These are phyloP conservation scores for Protomyctophum bolini DNA, from an alignment of 2,113 vertebrate species.

Conservation along the genomic window DNA sequence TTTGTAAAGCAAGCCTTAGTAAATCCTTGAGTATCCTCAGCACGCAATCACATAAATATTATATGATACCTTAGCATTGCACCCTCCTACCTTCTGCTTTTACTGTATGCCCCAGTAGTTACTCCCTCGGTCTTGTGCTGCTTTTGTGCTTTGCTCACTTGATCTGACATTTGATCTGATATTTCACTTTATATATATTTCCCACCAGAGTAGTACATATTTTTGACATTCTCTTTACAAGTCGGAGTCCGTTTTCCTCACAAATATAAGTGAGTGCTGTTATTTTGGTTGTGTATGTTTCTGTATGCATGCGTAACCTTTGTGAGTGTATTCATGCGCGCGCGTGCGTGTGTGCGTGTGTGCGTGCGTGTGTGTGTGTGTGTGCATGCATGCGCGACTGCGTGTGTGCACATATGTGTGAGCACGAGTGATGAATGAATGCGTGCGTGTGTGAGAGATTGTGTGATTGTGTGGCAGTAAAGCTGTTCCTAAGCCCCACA, in stretches of 20 bases:
- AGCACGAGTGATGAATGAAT: background rate
- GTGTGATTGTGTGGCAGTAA: slow-evolving; percentile 14
- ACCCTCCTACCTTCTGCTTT: slow-evolving; percentile 1
- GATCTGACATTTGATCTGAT: background rate
- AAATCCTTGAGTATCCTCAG: slow-evolving; percentile 22
- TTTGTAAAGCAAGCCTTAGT: slow-evolving; percentile 10
- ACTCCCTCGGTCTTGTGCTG: background rate
- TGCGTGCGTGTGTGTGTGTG: slow-evolving; percentile 1
- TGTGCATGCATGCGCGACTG: slow-evolving; percentile 24
- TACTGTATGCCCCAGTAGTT: background rate
- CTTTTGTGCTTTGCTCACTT: background rate
- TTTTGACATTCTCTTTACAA: background rate
- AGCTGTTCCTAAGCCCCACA: slow-evolving; percentile 25
- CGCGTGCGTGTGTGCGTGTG: background rate
- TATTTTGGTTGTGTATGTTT: too few relatives aligned
- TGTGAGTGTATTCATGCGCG: slow-evolving; percentile 2
- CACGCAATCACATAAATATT: slow-evolving; percentile 31
- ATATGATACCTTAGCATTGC: slow-evolving; percentile 15
- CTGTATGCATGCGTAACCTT: background rate
- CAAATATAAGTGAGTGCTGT: too few relatives aligned
- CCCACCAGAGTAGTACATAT: too few relatives aligned
- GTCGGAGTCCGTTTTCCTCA: too few relatives aligned
- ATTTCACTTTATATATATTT: too few relatives aligned
- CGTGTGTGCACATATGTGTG: background rate
- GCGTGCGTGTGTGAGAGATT: slow-evolving; percentile 1